Evolutionary conservation across 1,140 invertebrate genomes (phyloP).

Genomic region (Atta colombica): DNA sequence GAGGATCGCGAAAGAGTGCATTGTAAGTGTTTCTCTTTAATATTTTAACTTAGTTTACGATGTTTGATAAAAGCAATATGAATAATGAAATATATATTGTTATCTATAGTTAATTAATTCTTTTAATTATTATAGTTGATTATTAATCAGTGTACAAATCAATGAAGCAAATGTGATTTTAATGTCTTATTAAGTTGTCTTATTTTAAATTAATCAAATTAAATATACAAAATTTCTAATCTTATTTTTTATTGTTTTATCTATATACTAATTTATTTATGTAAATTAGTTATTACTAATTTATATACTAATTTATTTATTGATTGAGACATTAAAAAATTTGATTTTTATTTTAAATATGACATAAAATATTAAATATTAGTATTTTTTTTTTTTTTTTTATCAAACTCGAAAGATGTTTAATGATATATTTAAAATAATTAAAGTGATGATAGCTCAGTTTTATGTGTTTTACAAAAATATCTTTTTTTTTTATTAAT

Average conservation of each 20-base stretch:
- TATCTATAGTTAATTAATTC: constrained; percentile 4
- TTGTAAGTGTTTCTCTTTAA: constrained; percentile 84
- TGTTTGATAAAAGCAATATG: constrained; percentile 8
- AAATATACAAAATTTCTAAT: neutral
- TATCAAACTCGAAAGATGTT: neutral
- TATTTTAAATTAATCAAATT: neutral
- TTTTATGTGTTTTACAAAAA: neutral
- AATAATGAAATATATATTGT: neutral
- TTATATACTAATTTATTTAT: constrained; percentile 1
- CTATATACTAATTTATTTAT: neutral
- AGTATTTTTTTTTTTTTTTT: neutral
- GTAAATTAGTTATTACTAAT: too few species aligned
- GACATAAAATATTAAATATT: neutral
- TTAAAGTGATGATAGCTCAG: neutral
- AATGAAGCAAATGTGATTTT: neutral
- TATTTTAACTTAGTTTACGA: neutral
- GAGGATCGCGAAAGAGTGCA: constrained; percentile 87
- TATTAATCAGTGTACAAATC: neutral
- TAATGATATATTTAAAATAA: neutral
- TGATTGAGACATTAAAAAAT: neutral
- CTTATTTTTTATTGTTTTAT: neutral
- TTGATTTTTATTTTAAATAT: constrained; percentile 9
- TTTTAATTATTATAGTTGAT: neutral
- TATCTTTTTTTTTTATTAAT: neutral
- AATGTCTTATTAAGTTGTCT: too few species aligned